Evolutionary conservation across 2,888 invertebrate species (phyloP), one percentile per base, ranked within the genome.

Genomic region (Drosophila pseudotalamancana): DNA sequence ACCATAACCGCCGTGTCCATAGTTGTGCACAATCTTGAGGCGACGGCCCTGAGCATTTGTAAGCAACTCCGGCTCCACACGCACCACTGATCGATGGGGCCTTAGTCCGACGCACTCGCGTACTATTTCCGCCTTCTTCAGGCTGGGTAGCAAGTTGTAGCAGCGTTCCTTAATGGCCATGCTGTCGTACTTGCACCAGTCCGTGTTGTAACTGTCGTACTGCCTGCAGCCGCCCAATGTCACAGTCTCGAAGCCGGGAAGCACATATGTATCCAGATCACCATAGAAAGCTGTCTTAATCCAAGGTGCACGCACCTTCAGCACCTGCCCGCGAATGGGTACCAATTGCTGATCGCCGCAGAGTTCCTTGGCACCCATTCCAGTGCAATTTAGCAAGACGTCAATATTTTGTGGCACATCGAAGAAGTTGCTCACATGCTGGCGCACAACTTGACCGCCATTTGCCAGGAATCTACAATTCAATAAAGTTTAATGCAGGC

Each of bases 1-100:
- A 0, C 98, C 98, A 89, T 98, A 97, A 0, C 97, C 98, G 0
- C 98, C 98, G 89, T 98, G 98, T 0, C 98, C 98, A 89, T 98
- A 98, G 91, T 98, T 97, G 90, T 99, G 98, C 5, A 98, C 95
- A 27, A 98, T 93, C 92, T 94, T 93, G 0, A 92, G 66, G 69
- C 90, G 92, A 71, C 92, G 89, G 1, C 93, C 93, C 16, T 77
- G 71, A 9, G 90, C 68, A 45, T 76, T 85, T 0, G 71, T 84
- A 0, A 92, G 50, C 3, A 92, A 11, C 87, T 96, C 96, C 0
- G 92, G 91, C 85, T 96, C 97, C 68, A 97, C 94, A 77, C 97
- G 92, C 18, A 95, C 89, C 34, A 94, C 92, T 83, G 93, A 92
- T 46, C 98, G 93, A 88, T 97, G 95, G 0, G 98, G 98, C 63